Evolutionary conservation across 2,113 vertebrate genomes (phyloP), one percentile per base, ranked within the genome.

Genomic region (Aldabrachelys gigantea): DNA sequence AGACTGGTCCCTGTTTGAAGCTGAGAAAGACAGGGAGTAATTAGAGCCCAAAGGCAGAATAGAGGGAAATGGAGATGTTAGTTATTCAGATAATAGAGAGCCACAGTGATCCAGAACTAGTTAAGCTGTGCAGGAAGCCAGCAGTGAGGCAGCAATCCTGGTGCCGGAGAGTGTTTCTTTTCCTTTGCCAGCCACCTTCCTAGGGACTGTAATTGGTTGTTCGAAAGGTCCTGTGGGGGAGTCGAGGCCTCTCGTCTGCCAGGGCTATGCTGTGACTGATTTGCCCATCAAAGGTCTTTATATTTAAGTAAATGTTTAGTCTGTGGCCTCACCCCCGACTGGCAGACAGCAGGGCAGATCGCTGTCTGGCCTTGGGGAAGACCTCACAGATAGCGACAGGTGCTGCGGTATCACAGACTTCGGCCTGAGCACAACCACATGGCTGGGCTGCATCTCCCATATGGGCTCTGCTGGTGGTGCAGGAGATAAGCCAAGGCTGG

Each of bases 41-140:
- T 95, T 2, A 65, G 94, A 96, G 92, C 94, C 96, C 91, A 96
- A 97, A 97, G 92, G 88, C 52, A 87, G 92, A 92, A 85, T 82
- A 57, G 86, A 88, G 87, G 44, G 96, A 56, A 95, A 89, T n/a
- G 27, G 87, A 96, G 90, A 95, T 96, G 90, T 95, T 93, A 91
- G 93, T 92, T 94, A 93, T 97, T 93, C 93, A 96, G 96, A 96
- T 94, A 94, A 85, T 89, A 85, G 0, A 88, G 87, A 88, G 89
- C 80, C 69, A n/a, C 69, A 65, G 94, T 91, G 96, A 96, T 93
- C 84, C 12, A 94, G 83, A 96, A 91, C 57, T 21, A 1, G 94
- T 89, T 83, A 84, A 92, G 84, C 17, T 38, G 19, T 19, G 65
- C 5, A 0, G 84, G 96, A 87, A 84, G 90, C 49, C 82, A 72